phyloP scores from a whole-genome alignment of 2,888 invertebrate genomes.

The Scrobipalpa costella region DNA sequence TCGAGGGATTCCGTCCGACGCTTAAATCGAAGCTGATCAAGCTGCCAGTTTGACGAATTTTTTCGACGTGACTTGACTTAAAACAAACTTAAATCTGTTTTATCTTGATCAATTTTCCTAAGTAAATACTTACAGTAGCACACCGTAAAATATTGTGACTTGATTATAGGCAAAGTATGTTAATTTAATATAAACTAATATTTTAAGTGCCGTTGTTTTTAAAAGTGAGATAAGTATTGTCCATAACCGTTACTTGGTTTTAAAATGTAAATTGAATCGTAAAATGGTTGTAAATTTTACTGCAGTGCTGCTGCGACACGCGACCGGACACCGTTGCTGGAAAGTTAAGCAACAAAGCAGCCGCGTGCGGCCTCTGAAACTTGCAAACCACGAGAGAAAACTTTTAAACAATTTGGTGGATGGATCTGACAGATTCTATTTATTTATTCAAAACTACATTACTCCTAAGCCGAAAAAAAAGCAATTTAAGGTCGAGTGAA shows the following conservation, averaged over 20 bases:
- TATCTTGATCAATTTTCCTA: not conserved
- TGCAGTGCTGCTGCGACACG: constrained; percentile 40
- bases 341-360: constrained; percentile 33
- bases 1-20: constrained; percentile 15
- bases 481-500: too few species aligned
- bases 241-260: constrained; percentile 56
- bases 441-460: too few species aligned
- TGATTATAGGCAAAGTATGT: not conserved
- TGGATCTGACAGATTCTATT: not conserved
- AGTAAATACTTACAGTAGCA: not conserved
- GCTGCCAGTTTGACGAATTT: constrained; percentile 8
- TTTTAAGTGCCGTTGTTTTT: constrained; percentile 40
- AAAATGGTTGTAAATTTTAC: constrained; percentile 61
- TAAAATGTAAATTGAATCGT: constrained; percentile 69
- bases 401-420: not conserved
- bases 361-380: not conserved
- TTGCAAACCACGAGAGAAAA: not conserved
- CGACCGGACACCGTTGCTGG: constrained; percentile 38
- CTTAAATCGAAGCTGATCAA: constrained; percentile 7
- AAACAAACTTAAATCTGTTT: not conserved
- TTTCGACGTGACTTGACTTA: not conserved
- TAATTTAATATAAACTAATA: not conserved
- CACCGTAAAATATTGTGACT: not conserved
- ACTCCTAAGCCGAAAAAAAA: too few species aligned
- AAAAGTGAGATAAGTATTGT: constrained; percentile 53